A percentile compares a stretch with the other conserved stretches of the same genome.
Conservation (phyloP, 2,797 vertebrate genomes). For the Tympanoctomys barrerae region DNA sequence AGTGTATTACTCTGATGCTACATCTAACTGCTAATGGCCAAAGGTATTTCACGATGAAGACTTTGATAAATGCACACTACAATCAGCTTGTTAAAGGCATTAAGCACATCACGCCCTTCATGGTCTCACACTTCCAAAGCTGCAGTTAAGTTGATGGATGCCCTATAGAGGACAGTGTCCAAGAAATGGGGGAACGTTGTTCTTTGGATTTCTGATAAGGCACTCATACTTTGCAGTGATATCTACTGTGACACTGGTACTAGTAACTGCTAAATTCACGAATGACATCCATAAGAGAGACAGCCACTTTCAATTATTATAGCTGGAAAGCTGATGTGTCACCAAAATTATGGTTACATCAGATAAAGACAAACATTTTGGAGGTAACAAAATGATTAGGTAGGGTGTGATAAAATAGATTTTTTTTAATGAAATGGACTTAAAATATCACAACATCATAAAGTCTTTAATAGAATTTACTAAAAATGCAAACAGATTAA, state of each 20-base stretch:
- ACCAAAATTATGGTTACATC: background rate
- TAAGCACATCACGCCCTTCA: background rate
- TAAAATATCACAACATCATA: constrained; percentile 51
- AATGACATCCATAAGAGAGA: constrained; percentile 27
- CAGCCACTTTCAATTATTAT: constrained; percentile 1
- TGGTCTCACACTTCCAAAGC: background rate
- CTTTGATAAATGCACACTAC: background rate
- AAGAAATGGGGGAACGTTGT: background rate
- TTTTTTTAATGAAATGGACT: constrained; percentile 45
- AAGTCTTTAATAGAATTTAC: background rate
- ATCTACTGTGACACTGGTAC: constrained; percentile 15
- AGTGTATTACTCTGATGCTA: background rate
- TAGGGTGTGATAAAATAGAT: constrained; percentile 21
- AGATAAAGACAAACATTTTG: background rate
- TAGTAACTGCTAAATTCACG: constrained; percentile 15
- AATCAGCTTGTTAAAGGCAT: background rate
- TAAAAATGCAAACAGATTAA: constrained; percentile 34
- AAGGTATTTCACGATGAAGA: constrained; percentile 18
- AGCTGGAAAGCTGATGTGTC: background rate
- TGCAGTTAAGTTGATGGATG: background rate
- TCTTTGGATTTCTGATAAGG: constrained; percentile 12
- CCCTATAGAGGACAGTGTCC: background rate
- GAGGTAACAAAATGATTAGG: background rate
- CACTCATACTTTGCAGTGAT: background rate
- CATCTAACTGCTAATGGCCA: background rate